Evolutionary conservation across 2,113 vertebrate species (phyloP), one percentile per base, ranked within the genome.

Genomic region (Vireo altiloquus): DNA sequence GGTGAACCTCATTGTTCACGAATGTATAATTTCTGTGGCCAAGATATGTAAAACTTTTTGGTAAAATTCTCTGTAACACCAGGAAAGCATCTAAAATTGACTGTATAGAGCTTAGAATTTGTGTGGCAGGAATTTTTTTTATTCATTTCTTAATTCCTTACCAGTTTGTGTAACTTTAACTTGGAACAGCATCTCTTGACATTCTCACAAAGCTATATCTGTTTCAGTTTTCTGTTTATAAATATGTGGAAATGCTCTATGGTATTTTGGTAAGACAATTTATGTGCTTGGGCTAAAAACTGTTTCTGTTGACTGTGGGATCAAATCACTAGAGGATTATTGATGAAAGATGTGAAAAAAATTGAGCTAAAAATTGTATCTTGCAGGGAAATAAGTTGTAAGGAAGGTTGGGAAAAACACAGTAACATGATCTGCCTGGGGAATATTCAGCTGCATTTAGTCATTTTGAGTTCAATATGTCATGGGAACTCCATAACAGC

Each of bases 21-120:
- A 25, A 52, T 79, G 39, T 56, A 40, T 15, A 1, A 85, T 52
- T 86, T 21, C 9, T 74, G 15, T 2, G 1, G 25, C 17, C 42
- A 81, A 64, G 5, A 35, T 37, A 33, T 0, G 0, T n/a, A 92
- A 52, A 66, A 35, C 13, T 31, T 85, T 31, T 57, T 23, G 5
- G 37, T 61, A 88, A 72, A n/a, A 10, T 44, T n/a, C 10, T 65
- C 18, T 56, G 35, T 24, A 68, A 68, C 9, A 49, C 6, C n/a
- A 59, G 66, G 13, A 54, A 52, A 39, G 4, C 63, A 31, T 16
- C 7, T 66, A 42, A 91, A 80, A 31, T 8, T 46, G 17, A 46
- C 6, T 33, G 8, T 64, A 15, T 33, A 49, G 42, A 71, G 11
- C 1, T 15, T 2, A 33, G 7, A 7, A 20, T 80, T 72, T 77